Base-by-base conservation (phyloP, 2,888 invertebrate genomes). In the Eubasilissa splendida region DNA sequence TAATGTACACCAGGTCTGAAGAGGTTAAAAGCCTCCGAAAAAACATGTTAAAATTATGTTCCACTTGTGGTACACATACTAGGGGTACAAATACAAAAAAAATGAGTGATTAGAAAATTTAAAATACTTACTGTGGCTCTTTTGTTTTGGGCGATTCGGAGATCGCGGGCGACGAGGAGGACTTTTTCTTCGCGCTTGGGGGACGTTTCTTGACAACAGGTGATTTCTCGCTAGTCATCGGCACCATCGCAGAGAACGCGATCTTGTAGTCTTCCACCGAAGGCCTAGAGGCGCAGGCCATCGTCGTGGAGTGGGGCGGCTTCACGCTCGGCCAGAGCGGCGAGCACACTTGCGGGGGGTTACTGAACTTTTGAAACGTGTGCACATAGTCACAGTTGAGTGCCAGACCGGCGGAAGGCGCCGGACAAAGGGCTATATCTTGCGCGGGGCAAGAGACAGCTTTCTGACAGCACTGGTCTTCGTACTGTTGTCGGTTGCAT, bases 361-460 rank as follows among this genome's bases (percentile, higher is more conserved):
- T 73, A n/a, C 9, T 73, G 56, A 73, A 73, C n/a, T 33, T 73
- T 56, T 73, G 71, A n/a, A 73, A 73, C 12, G 71, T 56, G 56
- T 73, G 71, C 12, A 73, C 71, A 31, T 56, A 12, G 9, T 73
- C 56, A 9, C 56, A 4, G 63, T 22, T 22, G 22, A 22, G 22
- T 22, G 22, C 22, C 22, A 22, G 22, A 22, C 22, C 22, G 54
- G 4, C 58, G 12, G 11, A 4, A 4, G 12, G n/a, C 58, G n/a
- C n/a, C 8, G 12, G 58, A 10, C 11, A 58, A 3, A 4, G 8
- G 58, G n/a, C 9, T 9, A 10, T 10, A 7, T 4, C 58, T 4
- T 58, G 11, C 8, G 3, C 58, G n/a, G n/a, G 58, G 4, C 58
- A n/a, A 11, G n/a, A 58, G 58, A 58, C 58, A 9, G 58, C 58